Evolutionary conservation across 53 echinoderm and acorn worm genomes (phyloP), one percentile per base, ranked within the genome.

Genomic region (Zoroaster sp.): DNA sequence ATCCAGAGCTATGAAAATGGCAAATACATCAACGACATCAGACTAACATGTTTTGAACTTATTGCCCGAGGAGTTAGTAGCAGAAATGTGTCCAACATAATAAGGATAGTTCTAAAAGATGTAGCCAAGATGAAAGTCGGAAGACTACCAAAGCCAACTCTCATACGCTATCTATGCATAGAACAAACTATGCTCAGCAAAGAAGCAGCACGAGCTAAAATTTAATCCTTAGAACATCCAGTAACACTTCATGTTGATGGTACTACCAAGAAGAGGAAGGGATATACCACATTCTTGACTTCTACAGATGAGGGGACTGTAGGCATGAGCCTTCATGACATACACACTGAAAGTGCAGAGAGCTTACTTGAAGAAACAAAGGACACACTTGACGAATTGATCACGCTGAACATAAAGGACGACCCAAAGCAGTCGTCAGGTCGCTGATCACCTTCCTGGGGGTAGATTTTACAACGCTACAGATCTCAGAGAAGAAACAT

Each of bases 181-280:
- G 89, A 89, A 32, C 89, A 80, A 31, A 71, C 45, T 2, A 89
- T 89, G 80, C 28, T 89, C 4, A 46, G 17, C 21, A 89, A 89
- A 80, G 68, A 89, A 38, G 20, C 21, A 69, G 89, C 89, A 2
- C 21, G 35, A 3, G n/a, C 12, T 3, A 47, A 25, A 46, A 89
- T 89, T 11, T 7, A 37, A 67, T 18, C 15, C 2, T 45, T 14
- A 17, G 71, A 69, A 25, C 13, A 3, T 52, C 3, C 32, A 12
- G 21, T 80, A 6, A 89, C 71, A 2, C 13, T 69, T 8, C 89
- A 89, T 36, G 53, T 40, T 18, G 89, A 89, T 70, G 89, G 89
- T 13, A 89, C 89, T n/a, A 69, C 68, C 2, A 89, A 89, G 34
- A 69, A 89, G 53, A 28, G 51, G 9, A 66, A 77, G 30, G 40